Conservation (phyloP, 1,140 invertebrate genomes). For the Brachionus plicatilis region DNA sequence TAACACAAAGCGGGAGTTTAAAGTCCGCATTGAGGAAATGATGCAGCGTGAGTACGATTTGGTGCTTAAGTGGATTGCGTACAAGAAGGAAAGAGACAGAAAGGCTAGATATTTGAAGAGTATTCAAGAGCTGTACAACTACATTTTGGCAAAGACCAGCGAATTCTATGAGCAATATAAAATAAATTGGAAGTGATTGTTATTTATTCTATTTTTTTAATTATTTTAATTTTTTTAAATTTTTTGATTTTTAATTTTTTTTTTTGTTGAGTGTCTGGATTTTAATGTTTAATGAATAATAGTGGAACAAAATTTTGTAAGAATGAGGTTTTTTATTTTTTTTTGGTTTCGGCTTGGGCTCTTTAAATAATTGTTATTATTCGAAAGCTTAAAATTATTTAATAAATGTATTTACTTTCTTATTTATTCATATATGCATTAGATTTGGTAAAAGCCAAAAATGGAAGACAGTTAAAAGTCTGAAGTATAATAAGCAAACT, state of each 20-base stretch:
- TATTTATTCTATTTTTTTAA: not conserved
- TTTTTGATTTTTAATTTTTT: not conserved
- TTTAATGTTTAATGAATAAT: not conserved
- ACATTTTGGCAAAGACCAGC: slow-evolving; percentile 13
- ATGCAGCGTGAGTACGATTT: slow-evolving; percentile 38
- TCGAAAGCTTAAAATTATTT: no score
- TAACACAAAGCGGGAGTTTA: slow-evolving; percentile 5
- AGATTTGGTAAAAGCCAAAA: no score
- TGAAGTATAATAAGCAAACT: no score
- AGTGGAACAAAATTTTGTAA: not conserved
- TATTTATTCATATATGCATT: no score
- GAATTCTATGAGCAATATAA: slow-evolving; percentile 37
- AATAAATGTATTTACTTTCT: no score
- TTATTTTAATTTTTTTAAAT: no score
- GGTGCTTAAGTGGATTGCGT: slow-evolving; percentile 10
- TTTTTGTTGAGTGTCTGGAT: not conserved
- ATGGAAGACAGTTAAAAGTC: no score
- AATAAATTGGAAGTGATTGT: not conserved
- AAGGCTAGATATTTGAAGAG: slow-evolving; percentile 37
- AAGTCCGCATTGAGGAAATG: slow-evolving; percentile 35
- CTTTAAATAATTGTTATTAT: not conserved
- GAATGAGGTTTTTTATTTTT: not conserved
- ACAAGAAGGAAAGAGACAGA: slow-evolving; percentile 34
- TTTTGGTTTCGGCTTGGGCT: not conserved
- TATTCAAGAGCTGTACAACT: slow-evolving; percentile 31